Evolutionary conservation across 2,888 invertebrate species (phyloP).

Genomic region (Thymelicus sylvestris): DNA sequence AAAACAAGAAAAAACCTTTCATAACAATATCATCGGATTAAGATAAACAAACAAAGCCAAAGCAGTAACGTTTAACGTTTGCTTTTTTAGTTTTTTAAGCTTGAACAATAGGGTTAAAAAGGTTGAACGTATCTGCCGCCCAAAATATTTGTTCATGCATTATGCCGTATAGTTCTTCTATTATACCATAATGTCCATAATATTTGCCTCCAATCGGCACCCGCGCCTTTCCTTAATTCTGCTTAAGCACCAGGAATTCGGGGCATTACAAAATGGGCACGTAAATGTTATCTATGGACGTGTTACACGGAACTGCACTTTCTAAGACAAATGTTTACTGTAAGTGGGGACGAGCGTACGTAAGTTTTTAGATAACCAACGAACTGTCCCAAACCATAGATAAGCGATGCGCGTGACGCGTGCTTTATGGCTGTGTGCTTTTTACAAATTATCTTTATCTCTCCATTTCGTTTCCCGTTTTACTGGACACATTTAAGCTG

Average conservation of each 20-base stretch:
- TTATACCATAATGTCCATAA: neutral
- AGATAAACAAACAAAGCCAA: constrained; percentile 38
- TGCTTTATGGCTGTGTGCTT: constrained; percentile 60
- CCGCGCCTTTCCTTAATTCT: constrained; percentile 53
- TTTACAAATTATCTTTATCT: constrained; percentile 74
- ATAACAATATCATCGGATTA: constrained; percentile 35
- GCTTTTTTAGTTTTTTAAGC: neutral
- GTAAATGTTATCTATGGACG: constrained; percentile 72
- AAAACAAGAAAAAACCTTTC: constrained; percentile 33
- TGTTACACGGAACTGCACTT: constrained; percentile 83
- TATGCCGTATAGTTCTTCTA: too few relatives aligned
- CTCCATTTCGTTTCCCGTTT: constrained; percentile 60
- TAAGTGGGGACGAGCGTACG: constrained; percentile 67
- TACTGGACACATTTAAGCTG: constrained; percentile 56
- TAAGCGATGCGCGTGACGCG: constrained; percentile 63
- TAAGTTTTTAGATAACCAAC: constrained; percentile 74
- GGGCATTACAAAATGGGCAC: constrained; percentile 67
- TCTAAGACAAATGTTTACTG: constrained; percentile 82
- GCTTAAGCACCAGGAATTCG: constrained; percentile 66
- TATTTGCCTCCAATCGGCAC: constrained; percentile 62
- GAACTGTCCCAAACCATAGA: constrained; percentile 73
- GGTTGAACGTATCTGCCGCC: neutral
- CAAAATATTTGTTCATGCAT: too few relatives aligned
- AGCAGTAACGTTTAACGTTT: constrained; percentile 39
- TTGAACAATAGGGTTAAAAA: neutral